phyloP scores from a whole-genome alignment of 2,113 vertebrate species.

The Dissostichus mawsoni region DNA sequence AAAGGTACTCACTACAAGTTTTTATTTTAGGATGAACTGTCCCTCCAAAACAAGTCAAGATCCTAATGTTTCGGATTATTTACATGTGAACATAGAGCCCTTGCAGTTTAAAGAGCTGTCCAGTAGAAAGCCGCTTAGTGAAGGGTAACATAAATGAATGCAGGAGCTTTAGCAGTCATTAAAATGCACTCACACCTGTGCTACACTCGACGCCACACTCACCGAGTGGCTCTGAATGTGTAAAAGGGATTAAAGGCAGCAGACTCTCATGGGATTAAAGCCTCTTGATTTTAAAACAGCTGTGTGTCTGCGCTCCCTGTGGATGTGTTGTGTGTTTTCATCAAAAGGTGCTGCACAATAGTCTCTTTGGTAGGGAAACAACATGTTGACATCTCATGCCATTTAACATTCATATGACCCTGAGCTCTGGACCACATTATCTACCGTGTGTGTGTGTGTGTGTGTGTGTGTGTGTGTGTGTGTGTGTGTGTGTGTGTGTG shows the following conservation, averaged over 20 bases:
- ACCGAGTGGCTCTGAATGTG: conserved; percentile 12
- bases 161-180: neutral
- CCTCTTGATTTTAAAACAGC: neutral
- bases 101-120: neutral
- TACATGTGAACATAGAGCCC: neutral
- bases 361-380: conserved; percentile 45
- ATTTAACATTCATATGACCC: conserved; percentile 67
- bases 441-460: conserved; percentile 24
- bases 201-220: conserved; percentile 4
- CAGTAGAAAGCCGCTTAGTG: neutral
- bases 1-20: too few species aligned
- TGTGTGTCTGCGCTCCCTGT: too few species aligned
- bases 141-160: neutral
- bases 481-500: neutral
- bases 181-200: conserved; percentile 41
- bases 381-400: conserved; percentile 66
- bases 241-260: neutral
- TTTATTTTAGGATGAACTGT: too few species aligned
- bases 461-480: neutral
- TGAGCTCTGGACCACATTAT: conserved; percentile 35
- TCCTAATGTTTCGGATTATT: neutral
- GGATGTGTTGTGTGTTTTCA: neutral
- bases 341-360: conserved; percentile 22
- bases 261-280: conserved; percentile 12
- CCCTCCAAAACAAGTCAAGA: too few species aligned